Evolutionary conservation across 2,113 vertebrate species (phyloP), one percentile per base, ranked within the genome.

Genomic region (Recurvirostra avosetta): DNA sequence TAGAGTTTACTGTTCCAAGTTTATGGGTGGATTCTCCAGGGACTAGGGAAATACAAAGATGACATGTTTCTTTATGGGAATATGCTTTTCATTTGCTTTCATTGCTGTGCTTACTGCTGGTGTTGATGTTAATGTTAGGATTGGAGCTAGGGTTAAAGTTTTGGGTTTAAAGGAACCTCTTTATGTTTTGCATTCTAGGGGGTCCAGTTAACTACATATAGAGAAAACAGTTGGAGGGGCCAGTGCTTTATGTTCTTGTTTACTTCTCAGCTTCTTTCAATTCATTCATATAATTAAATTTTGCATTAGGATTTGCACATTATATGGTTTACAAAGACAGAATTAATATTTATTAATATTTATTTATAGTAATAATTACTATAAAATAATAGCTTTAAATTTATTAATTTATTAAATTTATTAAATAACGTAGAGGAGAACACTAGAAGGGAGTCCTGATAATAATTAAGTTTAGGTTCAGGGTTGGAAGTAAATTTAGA

Each of bases 261-360:
- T 88, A 53, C 27, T 85, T 85, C 52, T 85, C 25, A 11, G 12
- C 26, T 71, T 93, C 61, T 45, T 94, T 85, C 43, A 68, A 52
- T 86, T 87, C 4, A 66, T 88, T 82, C 4, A n/a, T 47, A 38
- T 32, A 78, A 90, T 74, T 93, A 67, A 49, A 93, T 86, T 92
- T 88, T 92, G 7, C 6, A 10, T 85, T 88, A 66, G 38, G n/a
- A 55, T 71, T 81, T 84, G 12, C 22, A 41, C n/a, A 85, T 88
- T 5, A 0, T 75, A 43, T 82, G 38, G 66, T n/a, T 78, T 90
- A 71, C 1, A 1, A 71, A 93, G n/a, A 50, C 20, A 85, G 21
- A 88, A 71, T 16, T 63, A 45, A 9, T 58, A 75, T 36, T 50
- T 50, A 65, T 67, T 68, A 7, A 41, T 56, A 68, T 65, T 94